These are phyloP conservation scores for Pristis pectinata DNA, from an alignment of 2,797 vertebrate genomes.

Conservation along the genomic window DNA sequence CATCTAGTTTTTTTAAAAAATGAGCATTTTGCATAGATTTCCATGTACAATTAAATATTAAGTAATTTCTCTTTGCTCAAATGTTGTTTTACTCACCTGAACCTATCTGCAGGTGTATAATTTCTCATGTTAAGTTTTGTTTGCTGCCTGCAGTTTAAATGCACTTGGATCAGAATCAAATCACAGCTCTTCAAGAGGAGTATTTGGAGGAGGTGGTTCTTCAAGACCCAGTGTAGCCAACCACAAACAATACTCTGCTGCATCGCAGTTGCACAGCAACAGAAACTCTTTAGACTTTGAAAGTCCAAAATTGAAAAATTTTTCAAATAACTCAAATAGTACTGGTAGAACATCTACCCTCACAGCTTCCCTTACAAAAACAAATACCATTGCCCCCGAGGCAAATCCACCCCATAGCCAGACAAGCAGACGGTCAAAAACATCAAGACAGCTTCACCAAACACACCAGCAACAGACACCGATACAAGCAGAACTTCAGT, in stretches of 20 bases:
- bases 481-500: constrained; percentile 60
- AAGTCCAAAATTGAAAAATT: constrained; percentile 63
- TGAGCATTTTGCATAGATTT: not conserved
- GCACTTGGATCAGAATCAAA: constrained; percentile 67
- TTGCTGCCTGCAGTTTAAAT: constrained; percentile 65
- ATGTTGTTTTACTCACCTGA: not conserved
- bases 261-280: constrained; percentile 59
- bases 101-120: not conserved
- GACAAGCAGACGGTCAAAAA: constrained; percentile 66
- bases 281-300: constrained; percentile 68
- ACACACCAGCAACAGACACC: constrained; percentile 51
- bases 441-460: constrained; percentile 63
- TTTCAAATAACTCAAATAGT: constrained; percentile 48
- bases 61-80: not conserved
- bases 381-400: constrained; percentile 48
- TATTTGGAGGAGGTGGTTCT: constrained; percentile 65
- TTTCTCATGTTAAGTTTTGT: constrained; percentile 43
- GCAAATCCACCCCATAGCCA: constrained; percentile 60
- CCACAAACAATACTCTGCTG: constrained; percentile 64
- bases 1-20: not conserved
- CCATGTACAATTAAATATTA: not conserved
- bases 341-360: constrained; percentile 69
- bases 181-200: constrained; percentile 69
- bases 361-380: constrained; percentile 54
- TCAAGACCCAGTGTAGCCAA: constrained; percentile 58